These are phyloP conservation scores for Calameuta filiformis DNA, from an alignment of 2,888 invertebrate species.

Conservation along the genomic window DNA sequence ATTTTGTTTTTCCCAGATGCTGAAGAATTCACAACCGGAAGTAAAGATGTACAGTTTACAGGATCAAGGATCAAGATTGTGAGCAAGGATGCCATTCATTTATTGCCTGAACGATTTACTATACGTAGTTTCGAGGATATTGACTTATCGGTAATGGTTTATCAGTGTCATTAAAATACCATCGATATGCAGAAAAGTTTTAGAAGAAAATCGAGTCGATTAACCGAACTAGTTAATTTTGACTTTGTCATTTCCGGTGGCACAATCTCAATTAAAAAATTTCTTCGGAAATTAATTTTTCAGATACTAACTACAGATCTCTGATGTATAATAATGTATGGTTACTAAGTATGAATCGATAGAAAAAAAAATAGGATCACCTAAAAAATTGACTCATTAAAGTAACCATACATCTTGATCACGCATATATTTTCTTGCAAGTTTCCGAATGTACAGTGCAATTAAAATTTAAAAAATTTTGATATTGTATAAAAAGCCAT, in stretches of 20 bases:
- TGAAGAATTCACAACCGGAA: not conserved
- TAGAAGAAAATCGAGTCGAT: not conserved
- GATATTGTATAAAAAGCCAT: not conserved
- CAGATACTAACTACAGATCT: not conserved
- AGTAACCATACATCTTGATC: not conserved
- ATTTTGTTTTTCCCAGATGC: not conserved
- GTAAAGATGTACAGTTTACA: too few relatives aligned
- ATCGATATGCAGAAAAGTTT: not conserved
- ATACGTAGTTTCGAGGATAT: not conserved
- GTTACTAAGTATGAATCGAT: not conserved
- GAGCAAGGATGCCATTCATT: too few relatives aligned
- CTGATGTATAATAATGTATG: not conserved
- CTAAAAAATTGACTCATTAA: not conserved
- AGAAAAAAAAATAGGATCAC: not conserved
- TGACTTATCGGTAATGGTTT: not conserved
- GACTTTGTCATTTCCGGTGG: not conserved
- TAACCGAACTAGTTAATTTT: not conserved
- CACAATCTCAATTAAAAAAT: not conserved
- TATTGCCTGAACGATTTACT: not conserved
- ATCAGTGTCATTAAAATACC: not conserved
- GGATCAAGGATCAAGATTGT: too few relatives aligned
- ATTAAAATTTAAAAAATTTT: not conserved
- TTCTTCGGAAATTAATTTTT: not conserved
- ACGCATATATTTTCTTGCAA: not conserved
- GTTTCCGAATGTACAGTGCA: not conserved